These are phyloP conservation scores for Montipora cactus DNA, from an alignment of 64 coral and sea anemone genomes.

Conservation along the genomic window DNA sequence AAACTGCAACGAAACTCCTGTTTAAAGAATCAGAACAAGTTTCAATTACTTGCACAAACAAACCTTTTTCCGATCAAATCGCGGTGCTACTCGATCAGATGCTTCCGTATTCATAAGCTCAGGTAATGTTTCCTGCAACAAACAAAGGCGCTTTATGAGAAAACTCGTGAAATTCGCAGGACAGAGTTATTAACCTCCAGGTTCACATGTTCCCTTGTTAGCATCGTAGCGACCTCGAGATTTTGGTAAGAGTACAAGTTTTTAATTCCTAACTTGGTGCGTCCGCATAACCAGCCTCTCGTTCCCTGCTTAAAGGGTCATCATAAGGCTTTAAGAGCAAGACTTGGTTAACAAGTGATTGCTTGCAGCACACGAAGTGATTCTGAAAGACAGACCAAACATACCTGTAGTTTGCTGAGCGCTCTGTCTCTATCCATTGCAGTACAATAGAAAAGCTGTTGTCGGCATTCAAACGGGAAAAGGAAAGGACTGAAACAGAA, in stretches of 20 bases:
- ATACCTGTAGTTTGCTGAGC: slow-evolving; percentile 97
- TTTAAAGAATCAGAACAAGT: background rate
- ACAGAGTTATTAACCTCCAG: no score
- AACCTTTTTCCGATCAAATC: slow-evolving; percentile 99
- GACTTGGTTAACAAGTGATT: no score
- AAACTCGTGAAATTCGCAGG: background rate
- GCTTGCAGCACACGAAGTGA: no score
- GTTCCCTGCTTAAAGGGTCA: no score
- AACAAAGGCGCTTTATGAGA: background rate
- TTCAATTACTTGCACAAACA: background rate
- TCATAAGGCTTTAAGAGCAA: no score
- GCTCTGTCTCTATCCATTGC: slow-evolving; percentile 98
- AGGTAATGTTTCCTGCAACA: slow-evolving; percentile 85
- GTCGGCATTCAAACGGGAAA: slow-evolving; percentile 98
- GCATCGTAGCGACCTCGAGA: no score
- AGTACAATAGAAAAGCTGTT: slow-evolving; percentile 97
- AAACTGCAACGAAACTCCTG: no score
- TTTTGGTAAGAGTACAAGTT: no score
- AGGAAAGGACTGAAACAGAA: slow-evolving; percentile 87
- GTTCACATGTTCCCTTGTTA: no score
- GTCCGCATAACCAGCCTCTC: no score
- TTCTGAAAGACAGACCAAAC: no score
- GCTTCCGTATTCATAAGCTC: slow-evolving; percentile 96
- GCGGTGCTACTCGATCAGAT: slow-evolving; percentile 94
- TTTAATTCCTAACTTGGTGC: no score